Conservation (phyloP, 2,888 invertebrate genomes). For the Thymelicus sylvestris region DNA sequence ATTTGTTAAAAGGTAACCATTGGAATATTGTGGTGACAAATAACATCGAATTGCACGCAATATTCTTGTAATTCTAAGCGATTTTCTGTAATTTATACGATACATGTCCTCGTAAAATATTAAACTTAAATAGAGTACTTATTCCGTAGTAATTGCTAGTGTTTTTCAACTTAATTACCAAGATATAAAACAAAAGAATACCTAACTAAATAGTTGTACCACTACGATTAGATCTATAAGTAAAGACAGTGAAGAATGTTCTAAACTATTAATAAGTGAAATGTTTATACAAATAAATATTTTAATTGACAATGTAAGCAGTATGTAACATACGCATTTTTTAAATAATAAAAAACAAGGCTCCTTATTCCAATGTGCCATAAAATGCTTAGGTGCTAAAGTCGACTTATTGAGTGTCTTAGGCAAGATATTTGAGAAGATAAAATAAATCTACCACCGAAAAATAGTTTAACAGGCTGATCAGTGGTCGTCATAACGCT, state of each 20-base stretch:
- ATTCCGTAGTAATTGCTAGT: slow-evolving; percentile 32
- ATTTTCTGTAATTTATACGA: background rate
- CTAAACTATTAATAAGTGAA: slow-evolving; percentile 12
- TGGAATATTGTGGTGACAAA: too few relatives aligned
- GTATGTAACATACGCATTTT: slow-evolving; percentile 19
- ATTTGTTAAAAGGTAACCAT: too few relatives aligned
- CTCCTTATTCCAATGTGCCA: slow-evolving; percentile 31
- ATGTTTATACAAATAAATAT: slow-evolving; percentile 14
- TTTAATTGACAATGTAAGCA: slow-evolving; percentile 18
- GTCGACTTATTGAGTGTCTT: background rate
- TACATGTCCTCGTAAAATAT: slow-evolving; percentile 5
- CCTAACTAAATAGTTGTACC: background rate
- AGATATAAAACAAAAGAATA: slow-evolving; percentile 10
- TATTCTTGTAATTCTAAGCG: background rate
- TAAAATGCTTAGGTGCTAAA: slow-evolving; percentile 27
- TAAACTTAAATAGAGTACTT: slow-evolving; percentile 34
- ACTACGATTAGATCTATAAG: slow-evolving; percentile 15
- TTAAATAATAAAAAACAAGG: slow-evolving; percentile 13
- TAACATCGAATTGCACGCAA: background rate
- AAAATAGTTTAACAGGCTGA: slow-evolving; percentile 20
- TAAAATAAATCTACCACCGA: slow-evolving; percentile 4
- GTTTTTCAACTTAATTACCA: slow-evolving; percentile 22
- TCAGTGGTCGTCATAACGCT: background rate
- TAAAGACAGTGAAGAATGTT: slow-evolving; percentile 11
- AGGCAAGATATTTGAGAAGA: background rate